These are phyloP conservation scores for Tenthredo amoena DNA, from an alignment of 2,888 invertebrate species.

Conservation along the genomic window DNA sequence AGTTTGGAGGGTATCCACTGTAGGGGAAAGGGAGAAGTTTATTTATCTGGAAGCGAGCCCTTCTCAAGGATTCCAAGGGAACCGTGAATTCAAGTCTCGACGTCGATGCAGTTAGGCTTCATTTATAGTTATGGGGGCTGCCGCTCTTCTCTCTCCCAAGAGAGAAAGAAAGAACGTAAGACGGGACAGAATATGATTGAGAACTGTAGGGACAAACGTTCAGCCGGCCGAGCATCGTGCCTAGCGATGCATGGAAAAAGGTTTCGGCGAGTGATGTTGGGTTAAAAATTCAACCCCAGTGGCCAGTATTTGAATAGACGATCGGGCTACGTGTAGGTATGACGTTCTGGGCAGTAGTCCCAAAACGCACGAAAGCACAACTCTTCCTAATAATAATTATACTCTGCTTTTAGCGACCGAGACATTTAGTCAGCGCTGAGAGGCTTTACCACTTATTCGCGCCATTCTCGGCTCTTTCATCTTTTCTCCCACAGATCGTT, in stretches of 20 bases:
- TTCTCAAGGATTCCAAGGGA: background rate
- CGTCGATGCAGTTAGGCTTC: slow-evolving; percentile 13
- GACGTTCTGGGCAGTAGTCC: background rate
- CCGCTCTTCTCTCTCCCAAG: background rate
- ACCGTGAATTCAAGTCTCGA: background rate
- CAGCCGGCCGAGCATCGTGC: background rate
- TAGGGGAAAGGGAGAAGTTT: background rate
- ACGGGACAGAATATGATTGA: background rate
- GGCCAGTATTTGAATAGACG: background rate
- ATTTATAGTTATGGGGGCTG: background rate
- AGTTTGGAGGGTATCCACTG: background rate
- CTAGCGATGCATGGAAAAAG: background rate
- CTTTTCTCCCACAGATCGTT: background rate
- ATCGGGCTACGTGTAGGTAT: background rate
- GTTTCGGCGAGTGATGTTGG: background rate
- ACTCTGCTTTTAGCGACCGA: background rate
- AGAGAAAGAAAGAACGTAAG: background rate
- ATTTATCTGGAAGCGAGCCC: slow-evolving; percentile 3
- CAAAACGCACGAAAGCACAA: background rate
- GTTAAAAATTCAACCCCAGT: background rate
- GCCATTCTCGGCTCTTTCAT: background rate
- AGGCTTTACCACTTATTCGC: background rate
- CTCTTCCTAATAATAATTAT: background rate
- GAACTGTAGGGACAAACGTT: background rate
- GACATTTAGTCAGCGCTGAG: background rate